Conservation (phyloP, 2,888 invertebrate species). For the Pterostichus madidus region DNA sequence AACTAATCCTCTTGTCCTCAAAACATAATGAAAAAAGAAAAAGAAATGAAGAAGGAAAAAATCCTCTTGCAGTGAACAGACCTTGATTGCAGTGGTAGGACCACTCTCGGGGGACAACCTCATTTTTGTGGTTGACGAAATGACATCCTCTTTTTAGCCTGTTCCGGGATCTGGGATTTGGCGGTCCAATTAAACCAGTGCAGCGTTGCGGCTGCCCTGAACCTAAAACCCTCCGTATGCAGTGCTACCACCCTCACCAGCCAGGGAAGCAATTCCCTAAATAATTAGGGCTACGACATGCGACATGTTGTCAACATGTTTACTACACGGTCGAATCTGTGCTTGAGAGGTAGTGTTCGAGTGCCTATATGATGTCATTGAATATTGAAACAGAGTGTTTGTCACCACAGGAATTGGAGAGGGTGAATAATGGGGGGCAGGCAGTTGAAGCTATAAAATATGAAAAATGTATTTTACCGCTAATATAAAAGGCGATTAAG, state of each 20-base stretch:
- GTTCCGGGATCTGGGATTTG: constrained; percentile 72
- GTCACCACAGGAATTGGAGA: too few species aligned
- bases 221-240: not conserved
- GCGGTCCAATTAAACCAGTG: constrained; percentile 75
- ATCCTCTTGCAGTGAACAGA: not conserved
- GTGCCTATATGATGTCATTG: too few species aligned
- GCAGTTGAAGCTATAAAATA: too few species aligned
- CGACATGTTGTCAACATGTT: constrained; percentile 46
- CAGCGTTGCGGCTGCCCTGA: constrained; percentile 70
- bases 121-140: constrained; percentile 75
- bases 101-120: constrained; percentile 68
- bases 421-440: too few species aligned
- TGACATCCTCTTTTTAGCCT: constrained; percentile 77
- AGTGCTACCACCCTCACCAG: constrained; percentile 8
- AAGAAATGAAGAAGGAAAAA: constrained; percentile 17
- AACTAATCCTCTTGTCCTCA: constrained; percentile 1
- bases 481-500: too few species aligned
- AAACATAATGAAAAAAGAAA: constrained; percentile 11
- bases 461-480: too few species aligned
- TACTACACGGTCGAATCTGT: not conserved
- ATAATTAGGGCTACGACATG: constrained; percentile 32
- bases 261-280: constrained; percentile 22
- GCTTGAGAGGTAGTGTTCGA: not conserved
- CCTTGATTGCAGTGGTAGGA: constrained; percentile 21
- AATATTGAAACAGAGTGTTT: too few species aligned